Conservation (phyloP, 2,797 vertebrate species). For the Platyrinchus mystaceus region DNA sequence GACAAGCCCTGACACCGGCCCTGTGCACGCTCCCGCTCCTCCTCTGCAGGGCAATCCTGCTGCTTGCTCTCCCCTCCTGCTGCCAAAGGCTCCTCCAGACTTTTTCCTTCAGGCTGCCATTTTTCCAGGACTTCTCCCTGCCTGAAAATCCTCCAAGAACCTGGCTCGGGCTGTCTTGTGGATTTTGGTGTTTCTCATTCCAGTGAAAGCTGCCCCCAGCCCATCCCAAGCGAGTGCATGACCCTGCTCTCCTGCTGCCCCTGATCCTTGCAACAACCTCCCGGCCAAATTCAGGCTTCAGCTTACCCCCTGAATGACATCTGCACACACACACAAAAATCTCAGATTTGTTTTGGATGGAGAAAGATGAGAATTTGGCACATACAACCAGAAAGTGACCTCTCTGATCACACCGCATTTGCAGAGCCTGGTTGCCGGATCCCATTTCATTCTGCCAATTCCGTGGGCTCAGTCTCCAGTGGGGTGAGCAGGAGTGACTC, state of each 20-base stretch:
- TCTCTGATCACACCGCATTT: not conserved
- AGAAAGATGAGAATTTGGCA: constrained; percentile 50
- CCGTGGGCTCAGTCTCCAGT: not conserved
- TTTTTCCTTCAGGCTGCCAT: not conserved
- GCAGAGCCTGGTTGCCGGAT: not conserved
- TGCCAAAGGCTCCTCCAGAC: not conserved
- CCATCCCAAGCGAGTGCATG: not conserved
- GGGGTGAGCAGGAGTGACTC: not conserved
- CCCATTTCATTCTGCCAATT: not conserved
- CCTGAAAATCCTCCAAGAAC: not conserved
- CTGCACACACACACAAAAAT: not conserved
- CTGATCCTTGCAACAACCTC: not conserved
- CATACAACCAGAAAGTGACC: not conserved
- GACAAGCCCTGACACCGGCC: constrained; percentile 44
- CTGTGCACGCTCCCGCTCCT: not conserved
- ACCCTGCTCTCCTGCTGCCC: not conserved
- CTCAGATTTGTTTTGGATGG: constrained; percentile 29
- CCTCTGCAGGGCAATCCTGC: constrained; percentile 35
- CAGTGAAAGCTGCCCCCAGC: not conserved
- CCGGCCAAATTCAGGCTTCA: not conserved
- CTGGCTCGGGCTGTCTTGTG: not conserved
- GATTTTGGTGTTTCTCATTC: not conserved
- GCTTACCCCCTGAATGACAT: not conserved
- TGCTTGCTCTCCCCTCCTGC: not conserved
- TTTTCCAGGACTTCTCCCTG: not conserved